Evolutionary conservation across 2,888 invertebrate genomes (phyloP), one percentile per base, ranked within the genome.

Genomic region (Eilema depressum): DNA sequence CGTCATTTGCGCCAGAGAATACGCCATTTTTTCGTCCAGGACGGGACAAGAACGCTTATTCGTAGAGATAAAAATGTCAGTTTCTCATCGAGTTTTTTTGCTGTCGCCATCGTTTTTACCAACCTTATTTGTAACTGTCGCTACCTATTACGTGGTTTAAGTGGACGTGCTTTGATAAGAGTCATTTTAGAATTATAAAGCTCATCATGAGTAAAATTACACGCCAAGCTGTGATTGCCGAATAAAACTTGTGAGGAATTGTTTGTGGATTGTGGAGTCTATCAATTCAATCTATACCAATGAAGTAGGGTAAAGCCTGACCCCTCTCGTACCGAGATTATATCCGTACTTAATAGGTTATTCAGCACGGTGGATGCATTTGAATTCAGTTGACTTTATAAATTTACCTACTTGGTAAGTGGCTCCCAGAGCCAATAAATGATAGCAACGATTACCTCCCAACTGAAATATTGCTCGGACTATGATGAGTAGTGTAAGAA

Each of bases 1-100:
- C 78, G 84, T 87, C 86, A 85, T 88, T 87, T 88, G 86, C 75
- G 81, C 75, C 75, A 75, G 75, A 79, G 78, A 80, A 79, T 76
- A 71, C 80, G 81, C 79, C 83, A 85, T 84, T 83, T 84, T 77
- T 78, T 76, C 72, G 71, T 66, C 68, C 77, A 78, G 78, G 75
- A 78, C 86, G 79, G 82, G 83, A 83, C 83, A 82, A 78, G 75
- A 81, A 83, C 83, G 77, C 80, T 84, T 80, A 80, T 80, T 83
- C 76, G 77, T 75, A 77, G 75, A 82, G 85, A 88, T 88, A 86
- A 87, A 85, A 85, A 83, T 84, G 83, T 78, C 81, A 83, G 82
- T 82, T 83, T 82, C 81, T 78, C 81, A 77, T 75, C 73, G 75
- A 75, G 74, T 71, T 83, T 83, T 63, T 82, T 83, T 80, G 83